Evolutionary conservation across 1,140 invertebrate species (phyloP), one percentile per base, ranked within the genome.

Genomic region (Drosophila willistoni): DNA sequence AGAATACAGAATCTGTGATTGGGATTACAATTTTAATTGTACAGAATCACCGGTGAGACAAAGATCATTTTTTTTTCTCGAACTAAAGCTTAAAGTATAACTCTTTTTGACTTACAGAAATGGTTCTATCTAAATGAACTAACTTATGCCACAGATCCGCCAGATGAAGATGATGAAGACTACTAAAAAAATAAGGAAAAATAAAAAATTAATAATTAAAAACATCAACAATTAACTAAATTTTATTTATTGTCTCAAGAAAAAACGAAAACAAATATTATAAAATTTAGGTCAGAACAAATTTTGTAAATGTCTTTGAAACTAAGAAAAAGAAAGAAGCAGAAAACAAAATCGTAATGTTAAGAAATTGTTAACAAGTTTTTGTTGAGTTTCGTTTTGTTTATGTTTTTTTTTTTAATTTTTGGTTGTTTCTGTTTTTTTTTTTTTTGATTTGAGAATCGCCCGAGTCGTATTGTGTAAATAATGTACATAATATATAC

Each of bases 1-100:
- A 83, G 92, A 94, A 79, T 94, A 93, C 91, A 91, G 94, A 73
- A 93, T 94, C 73, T 94, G 94, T 85, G 94, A 94, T 90, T 94
- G 94, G 94, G 92, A 93, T 51, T 93, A 94, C 79, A 94, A 94
- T 82, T 93, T 94, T 77, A 93, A 94, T 73, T 94, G 94, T 79
- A 92, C 91, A 41, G 93, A 94, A 64, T 93, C 94, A 29, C 92
- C 93, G 13, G 91, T 92, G 63, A 60, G 10, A n/a, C n/a, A n/a
- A n/a, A n/a, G n/a, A n/a, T n/a, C n/a, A n/a, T n/a, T n/a, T n/a
- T n/a, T n/a, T n/a, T n/a, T n/a, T n/a, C n/a, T n/a, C n/a, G n/a
- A n/a, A n/a, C 29, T 39, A 13, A 4, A 39, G 12, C 4, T 13
- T n/a, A 39, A 13, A 36, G 9, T 9, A 36, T 10, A 36, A 0